Percentiles rank a stretch among this genome's conserved stretches.
Conservation (phyloP, 2,888 invertebrate species). For the Ypsolopha sequella region DNA sequence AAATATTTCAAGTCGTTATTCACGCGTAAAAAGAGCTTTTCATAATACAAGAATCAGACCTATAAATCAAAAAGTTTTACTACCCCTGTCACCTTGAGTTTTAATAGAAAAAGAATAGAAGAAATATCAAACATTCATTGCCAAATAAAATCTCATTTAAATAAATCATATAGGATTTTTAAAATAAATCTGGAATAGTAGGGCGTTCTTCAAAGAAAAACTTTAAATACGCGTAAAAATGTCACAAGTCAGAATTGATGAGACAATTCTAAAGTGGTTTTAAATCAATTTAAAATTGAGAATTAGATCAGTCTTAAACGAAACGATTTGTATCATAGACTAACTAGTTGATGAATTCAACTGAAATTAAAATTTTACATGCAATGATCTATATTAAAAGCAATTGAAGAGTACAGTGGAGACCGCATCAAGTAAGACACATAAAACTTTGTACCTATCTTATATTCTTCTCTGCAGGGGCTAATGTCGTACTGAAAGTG, state of each 20-base stretch:
- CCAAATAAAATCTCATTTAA: slow-evolving; percentile 37
- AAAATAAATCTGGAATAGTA: slow-evolving; percentile 43
- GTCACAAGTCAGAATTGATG: slow-evolving; percentile 60
- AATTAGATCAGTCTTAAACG: too few relatives aligned
- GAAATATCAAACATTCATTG: slow-evolving; percentile 34
- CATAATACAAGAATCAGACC: background rate
- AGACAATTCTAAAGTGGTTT: slow-evolving; percentile 15
- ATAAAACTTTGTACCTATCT: too few relatives aligned
- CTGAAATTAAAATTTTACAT: too few relatives aligned
- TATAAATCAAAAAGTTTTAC: slow-evolving; percentile 2
- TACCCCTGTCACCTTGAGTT: background rate
- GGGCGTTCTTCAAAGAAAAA: slow-evolving; percentile 56
- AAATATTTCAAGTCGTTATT: slow-evolving; percentile 1
- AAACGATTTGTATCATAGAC: too few relatives aligned
- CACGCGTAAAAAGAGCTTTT: background rate
- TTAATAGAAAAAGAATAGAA: background rate
- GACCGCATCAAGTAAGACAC: too few relatives aligned
- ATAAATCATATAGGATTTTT: slow-evolving; percentile 33
- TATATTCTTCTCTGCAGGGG: too few relatives aligned
- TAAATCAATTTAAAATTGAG: background rate
- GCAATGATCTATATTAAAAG: too few relatives aligned
- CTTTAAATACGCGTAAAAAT: slow-evolving; percentile 67
- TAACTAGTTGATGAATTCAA: too few relatives aligned
- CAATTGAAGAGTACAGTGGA: too few relatives aligned
- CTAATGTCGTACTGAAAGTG: too few relatives aligned